phyloP scores from a whole-genome alignment of 2,888 invertebrate species.

The Philereme transversata region DNA sequence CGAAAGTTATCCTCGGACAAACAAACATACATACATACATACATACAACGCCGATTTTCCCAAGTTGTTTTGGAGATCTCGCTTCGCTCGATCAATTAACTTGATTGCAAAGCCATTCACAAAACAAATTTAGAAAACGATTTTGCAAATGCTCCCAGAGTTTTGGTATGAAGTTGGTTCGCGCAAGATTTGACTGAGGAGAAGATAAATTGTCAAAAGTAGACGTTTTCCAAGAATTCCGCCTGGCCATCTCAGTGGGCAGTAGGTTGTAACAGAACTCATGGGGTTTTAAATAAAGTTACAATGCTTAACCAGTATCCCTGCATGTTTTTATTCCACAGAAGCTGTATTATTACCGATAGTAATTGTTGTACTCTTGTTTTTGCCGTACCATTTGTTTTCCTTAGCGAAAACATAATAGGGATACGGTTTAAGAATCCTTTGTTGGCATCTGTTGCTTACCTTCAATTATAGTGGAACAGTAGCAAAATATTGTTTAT shows the following conservation, averaged over 20 bases:
- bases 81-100: too few species aligned
- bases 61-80: too few species aligned
- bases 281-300: conserved; percentile 57
- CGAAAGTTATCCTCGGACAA: too few species aligned
- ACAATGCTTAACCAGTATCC: conserved; percentile 67
- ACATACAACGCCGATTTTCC: too few species aligned
- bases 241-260: conserved; percentile 56
- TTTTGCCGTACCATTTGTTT: conserved; percentile 71
- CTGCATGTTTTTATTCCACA: conserved; percentile 67
- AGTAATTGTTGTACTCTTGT: conserved; percentile 63
- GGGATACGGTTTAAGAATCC: conserved; percentile 64
- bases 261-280: conserved; percentile 63
- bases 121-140: too few species aligned
- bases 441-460: conserved; percentile 72
- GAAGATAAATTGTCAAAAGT: conserved; percentile 42
- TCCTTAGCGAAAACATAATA: conserved; percentile 69
- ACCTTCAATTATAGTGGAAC: conserved; percentile 64
- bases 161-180: too few species aligned
- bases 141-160: too few species aligned
- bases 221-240: conserved; percentile 37
- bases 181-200: too few species aligned
- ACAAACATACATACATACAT: too few species aligned
- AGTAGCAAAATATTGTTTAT: conserved; percentile 82
- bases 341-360: conserved; percentile 65
- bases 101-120: neutral